Base-by-base conservation (phyloP, 1,140 invertebrate species). In the Gerris buenoi region DNA sequence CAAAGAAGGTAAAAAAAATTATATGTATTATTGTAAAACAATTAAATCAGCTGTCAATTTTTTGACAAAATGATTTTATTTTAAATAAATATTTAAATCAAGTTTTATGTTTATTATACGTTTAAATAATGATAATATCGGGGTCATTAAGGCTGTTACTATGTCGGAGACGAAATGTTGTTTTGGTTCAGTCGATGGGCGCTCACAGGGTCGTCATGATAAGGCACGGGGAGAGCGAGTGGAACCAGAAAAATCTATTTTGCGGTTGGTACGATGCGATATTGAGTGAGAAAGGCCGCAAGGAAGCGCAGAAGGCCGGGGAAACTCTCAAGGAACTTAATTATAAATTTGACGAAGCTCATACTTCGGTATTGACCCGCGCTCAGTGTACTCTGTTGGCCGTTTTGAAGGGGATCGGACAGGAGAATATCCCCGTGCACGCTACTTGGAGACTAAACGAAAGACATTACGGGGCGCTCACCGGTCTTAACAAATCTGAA, bases 301-400 rank as follows among this genome's bases (percentile, higher is more conserved):
- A 84, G 65, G 93, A 97, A 83, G 93, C 93, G 61, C 71, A 81
- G 61, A 81, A 84, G 64, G 92, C 90, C 29, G 92, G 91, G 28
- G 87, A 91, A 79, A 88, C 93, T 23, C 76, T 97, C 27, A 93
- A 92, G 77, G 83, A 91, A 2, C 88, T 88, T 57, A 86, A 84
- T 1, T 88, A 86, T 67, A 84, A 85, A 65, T 96, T 97, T 77
- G 93, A 97, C 78, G 75, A 93, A 18, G 93, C 93, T 23, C 91
- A 91, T 75, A 97, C 95, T 0, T 96, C 93, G 27, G 85, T 95
- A 0, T 77, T 97, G 66, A 95, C 88, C 33, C 82, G 94, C 73
- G 94, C 94, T 14, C 88, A 95, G 75, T 86, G 89, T 65, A 97
- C 95, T 0, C 76, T 97, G 61, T 1, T 5, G 14, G 33, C 5